These are phyloP conservation scores for Fistularia commersonii DNA, from an alignment of 2,797 vertebrate genomes.

Conservation along the genomic window DNA sequence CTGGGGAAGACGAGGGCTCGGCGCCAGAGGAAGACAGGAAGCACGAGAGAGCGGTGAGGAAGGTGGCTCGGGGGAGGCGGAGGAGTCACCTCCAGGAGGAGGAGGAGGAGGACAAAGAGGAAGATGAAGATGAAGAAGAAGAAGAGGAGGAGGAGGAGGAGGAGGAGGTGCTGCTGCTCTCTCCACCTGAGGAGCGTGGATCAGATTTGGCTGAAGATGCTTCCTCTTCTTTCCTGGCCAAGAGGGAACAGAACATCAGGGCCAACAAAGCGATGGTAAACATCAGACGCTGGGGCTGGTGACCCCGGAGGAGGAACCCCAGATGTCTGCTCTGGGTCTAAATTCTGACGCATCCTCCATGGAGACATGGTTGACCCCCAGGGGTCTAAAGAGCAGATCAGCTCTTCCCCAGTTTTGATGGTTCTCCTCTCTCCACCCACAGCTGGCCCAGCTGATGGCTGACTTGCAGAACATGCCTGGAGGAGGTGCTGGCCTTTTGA, in stretches of 20 bases:
- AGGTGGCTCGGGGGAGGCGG: constrained; percentile 1
- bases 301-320: too few relatives aligned
- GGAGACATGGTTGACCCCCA: neutral
- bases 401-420: too few relatives aligned
- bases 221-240: constrained; percentile 58
- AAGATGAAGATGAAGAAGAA: constrained; percentile 21
- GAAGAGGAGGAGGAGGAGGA: constrained; percentile 29
- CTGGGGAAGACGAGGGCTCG: constrained; percentile 12
- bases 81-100: constrained; percentile 2
- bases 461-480: constrained; percentile 78
- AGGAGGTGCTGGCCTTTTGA: constrained; percentile 49
- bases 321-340: too few relatives aligned
- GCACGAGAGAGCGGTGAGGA: constrained; percentile 1
- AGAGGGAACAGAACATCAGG: constrained; percentile 74
- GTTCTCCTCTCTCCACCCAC: neutral
- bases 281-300: neutral
- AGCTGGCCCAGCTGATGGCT: constrained; percentile 80
- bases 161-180: neutral
- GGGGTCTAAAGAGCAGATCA: too few relatives aligned
- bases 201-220: constrained; percentile 48
- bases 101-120: constrained; percentile 12
- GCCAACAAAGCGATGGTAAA: constrained; percentile 81
- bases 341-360: too few relatives aligned
- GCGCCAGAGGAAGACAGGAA: constrained; percentile 34
- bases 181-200: constrained; percentile 2